Evolutionary conservation across 2,888 invertebrate species (phyloP), one percentile per base, ranked within the genome.

Genomic region (Drosophila recens): DNA sequence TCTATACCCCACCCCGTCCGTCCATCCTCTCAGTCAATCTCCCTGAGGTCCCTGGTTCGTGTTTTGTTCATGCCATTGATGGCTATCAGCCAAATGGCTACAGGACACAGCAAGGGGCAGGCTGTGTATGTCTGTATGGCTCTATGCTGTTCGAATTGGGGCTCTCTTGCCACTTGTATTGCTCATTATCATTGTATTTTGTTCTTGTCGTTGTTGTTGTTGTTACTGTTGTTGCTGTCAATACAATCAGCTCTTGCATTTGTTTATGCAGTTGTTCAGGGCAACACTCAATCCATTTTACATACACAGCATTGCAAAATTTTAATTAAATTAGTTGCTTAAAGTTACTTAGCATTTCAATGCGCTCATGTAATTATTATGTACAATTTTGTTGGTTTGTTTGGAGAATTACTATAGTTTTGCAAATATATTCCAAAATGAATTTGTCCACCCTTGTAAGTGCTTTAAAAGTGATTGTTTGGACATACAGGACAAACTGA

Each of bases 71-170:
- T 78, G 65, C 53, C 68, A 75, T 65, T 67, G 86, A 82, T 83
- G 83, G 75, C 82, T 83, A 80, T 86, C 86, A 72, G 81, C 46
- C 59, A 81, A 83, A 81, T 81, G 76, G 74, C 77, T 70, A 63
- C 80, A 65, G 56, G 67, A 67, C 66, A 62, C 61, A 70, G 45
- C 48, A 51, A 67, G 51, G 46, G 58, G 45, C 58, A 58, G 59
- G 33, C 57, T 11, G 33, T 27, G 27, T 4, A 10, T 20, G 8
- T 17, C 20, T 54, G 58, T 10, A 10, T 20, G 8, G 17, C 20
- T 54, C 54, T 40, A 63, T 61, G 17, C 52, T 63, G 59, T 61
- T 68, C 66, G 27, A 75, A 75, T 70, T 75, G 74, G 66, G 49
- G n/a, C 46, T 48, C 61, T 51, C 72, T 51, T 59, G 66, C 49